Base-by-base conservation (phyloP, 2,797 vertebrate species). In the Schizothorax lantsangensis region DNA sequence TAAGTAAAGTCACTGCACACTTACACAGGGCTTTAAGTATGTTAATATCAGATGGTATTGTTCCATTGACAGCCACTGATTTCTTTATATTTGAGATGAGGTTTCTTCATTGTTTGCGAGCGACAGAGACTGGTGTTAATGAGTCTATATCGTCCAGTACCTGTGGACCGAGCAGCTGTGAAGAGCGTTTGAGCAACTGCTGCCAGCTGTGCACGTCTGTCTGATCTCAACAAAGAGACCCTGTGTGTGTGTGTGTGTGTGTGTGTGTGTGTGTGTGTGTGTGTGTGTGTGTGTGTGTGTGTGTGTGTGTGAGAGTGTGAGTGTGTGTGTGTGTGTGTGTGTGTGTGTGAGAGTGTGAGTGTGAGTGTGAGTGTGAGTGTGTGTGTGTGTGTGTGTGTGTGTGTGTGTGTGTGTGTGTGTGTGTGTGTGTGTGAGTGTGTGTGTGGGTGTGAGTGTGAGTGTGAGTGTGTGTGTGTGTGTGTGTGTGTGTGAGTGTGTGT, bases 151-250 rank as follows among this genome's bases (percentile, higher is more conserved):
- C 6, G 73, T 12, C 75, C 75, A 40, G 36, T 95, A 94, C 94
- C 96, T 96, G 95, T 92, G 88, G 91, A 90, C 83, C 81, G 79
- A 91, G 92, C 96, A 97, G 95, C 96, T 97, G 96, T 36, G 38
- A 36, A 8, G 30, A 78, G 49, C 52, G 2, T 36, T 33, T n/a
- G 2, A 87, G 91, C 97, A 97, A 96, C 96, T 97, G 97, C 92
- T 93, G 79, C 81, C 97, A 97, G 96, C 95, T 97, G 97, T 89
- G 91, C 92, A 88, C 84, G 88, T 88, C 94, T 87, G 88, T 94
- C 92, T 73, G 85, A 86, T 87, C 85, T 87, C 88, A 91, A 96
- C 96, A 96, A 95, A 92, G 90, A 90, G 83, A 87, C 89, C 82
- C 92, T 95, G 87, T 91, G 86, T 83, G 75, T 86, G 88, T 89